Percentiles rank a stretch among this genome's conserved stretches.
Evolutionary conservation across 2,113 vertebrate species (phyloP).

Genomic region (Oceanites oceanicus): DNA sequence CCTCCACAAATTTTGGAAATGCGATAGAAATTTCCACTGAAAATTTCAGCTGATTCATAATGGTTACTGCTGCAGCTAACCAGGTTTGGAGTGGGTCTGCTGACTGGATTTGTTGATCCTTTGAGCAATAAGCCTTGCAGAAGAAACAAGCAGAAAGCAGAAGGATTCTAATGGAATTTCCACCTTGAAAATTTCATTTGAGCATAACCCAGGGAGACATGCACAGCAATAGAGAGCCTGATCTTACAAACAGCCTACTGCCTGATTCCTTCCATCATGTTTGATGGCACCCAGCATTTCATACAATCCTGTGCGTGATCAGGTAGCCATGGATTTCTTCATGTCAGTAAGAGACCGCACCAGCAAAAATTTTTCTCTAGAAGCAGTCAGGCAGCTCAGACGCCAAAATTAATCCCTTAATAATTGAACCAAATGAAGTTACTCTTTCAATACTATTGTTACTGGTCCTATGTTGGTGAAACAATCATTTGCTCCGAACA

Average conservation of each 20-base stretch:
- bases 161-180: conserved; percentile 1
- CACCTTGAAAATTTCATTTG: background rate
- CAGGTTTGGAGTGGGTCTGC: background rate
- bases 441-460: background rate
- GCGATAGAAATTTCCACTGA: background rate
- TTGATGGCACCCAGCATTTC: background rate
- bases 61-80: background rate
- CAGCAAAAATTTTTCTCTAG: background rate
- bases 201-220: background rate
- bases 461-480: background rate
- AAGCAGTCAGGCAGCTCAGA: background rate
- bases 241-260: background rate
- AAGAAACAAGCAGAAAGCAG: background rate
- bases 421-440: background rate
- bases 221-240: background rate
- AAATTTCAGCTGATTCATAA: background rate
- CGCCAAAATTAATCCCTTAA: background rate
- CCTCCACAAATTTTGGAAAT: background rate
- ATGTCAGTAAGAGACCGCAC: background rate
- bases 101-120: background rate
- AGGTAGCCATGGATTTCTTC: background rate
- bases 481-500: background rate
- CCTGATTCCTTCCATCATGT: background rate
- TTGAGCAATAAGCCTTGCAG: background rate
- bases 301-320: background rate